phyloP scores from a whole-genome alignment of 2,113 vertebrate species.

The Sinosuthora webbiana region DNA sequence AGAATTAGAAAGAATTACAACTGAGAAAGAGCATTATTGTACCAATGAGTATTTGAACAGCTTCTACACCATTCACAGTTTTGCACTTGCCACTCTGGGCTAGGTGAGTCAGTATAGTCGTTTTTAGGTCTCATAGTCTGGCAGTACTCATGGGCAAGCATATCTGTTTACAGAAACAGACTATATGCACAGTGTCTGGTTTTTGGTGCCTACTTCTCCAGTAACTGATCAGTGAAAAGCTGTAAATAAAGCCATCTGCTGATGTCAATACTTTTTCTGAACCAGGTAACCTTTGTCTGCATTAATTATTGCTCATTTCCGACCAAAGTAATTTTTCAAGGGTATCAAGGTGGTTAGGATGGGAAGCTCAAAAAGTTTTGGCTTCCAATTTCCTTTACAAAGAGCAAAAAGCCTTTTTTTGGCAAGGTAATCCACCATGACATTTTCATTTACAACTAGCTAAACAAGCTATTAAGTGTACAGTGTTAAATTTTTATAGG shows the following conservation, averaged over 20 bases:
- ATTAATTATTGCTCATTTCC: not conserved
- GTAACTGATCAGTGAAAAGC: not conserved
- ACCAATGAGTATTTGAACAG: not conserved
- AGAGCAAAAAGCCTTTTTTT: not conserved
- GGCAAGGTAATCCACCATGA: not conserved
- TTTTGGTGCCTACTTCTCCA: not conserved
- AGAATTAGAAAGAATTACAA: not conserved
- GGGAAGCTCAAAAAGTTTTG: not conserved
- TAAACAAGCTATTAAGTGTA: not conserved
- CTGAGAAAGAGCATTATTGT: not conserved
- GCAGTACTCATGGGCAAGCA: not conserved
- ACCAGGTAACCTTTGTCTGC: constrained; percentile 13
- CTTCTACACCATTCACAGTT: not conserved
- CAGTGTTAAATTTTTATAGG: not conserved
- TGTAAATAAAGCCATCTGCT: constrained; percentile 50
- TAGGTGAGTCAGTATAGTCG: not conserved
- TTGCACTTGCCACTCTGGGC: not conserved
- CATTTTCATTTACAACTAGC: not conserved
- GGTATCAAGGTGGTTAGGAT: not conserved
- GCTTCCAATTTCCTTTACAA: not conserved
- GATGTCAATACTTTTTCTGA: not conserved
- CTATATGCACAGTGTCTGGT: not conserved
- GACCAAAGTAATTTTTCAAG: not conserved
- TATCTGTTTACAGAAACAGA: not conserved
- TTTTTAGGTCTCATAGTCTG: not conserved